phyloP scores from a whole-genome alignment of 2,888 invertebrate genomes.

The Uloborus plumipes region DNA sequence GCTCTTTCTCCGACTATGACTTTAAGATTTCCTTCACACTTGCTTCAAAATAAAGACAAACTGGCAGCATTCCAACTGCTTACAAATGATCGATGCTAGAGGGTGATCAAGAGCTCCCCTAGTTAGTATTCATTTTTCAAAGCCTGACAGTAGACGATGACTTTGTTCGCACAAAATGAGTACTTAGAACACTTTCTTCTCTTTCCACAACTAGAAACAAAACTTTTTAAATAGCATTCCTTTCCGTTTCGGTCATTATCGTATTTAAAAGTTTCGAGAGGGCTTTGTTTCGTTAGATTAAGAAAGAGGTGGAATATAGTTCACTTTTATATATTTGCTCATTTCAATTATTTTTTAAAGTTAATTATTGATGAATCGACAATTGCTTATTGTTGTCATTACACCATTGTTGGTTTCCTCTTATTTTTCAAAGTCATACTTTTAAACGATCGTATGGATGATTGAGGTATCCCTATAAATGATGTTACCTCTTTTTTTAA shows the following conservation, averaged over 20 bases:
- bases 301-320: no score
- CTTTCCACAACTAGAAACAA: neutral
- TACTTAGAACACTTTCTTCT: slow-evolving; percentile 11
- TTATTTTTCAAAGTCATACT: no score
- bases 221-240: neutral
- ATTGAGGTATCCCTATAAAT: no score
- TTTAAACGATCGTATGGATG: no score
- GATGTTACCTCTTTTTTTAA: no score
- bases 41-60: slow-evolving; percentile 26
- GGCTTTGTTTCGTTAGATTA: no score
- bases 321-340: no score
- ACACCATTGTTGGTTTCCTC: no score
- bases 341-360: no score
- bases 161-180: slow-evolving; percentile 9
- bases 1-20: neutral
- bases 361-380: no score
- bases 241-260: neutral
- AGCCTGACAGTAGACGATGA: slow-evolving; percentile 37
- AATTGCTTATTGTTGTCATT: no score
- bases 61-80: slow-evolving; percentile 42
- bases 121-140: slow-evolving; percentile 51
- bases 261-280: no score
- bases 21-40: slow-evolving; percentile 24
- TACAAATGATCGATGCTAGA: slow-evolving; percentile 32
- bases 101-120: slow-evolving; percentile 40